These are phyloP conservation scores for Salarias fasciatus DNA, from an alignment of 2,797 vertebrate genomes.

Conservation along the genomic window DNA sequence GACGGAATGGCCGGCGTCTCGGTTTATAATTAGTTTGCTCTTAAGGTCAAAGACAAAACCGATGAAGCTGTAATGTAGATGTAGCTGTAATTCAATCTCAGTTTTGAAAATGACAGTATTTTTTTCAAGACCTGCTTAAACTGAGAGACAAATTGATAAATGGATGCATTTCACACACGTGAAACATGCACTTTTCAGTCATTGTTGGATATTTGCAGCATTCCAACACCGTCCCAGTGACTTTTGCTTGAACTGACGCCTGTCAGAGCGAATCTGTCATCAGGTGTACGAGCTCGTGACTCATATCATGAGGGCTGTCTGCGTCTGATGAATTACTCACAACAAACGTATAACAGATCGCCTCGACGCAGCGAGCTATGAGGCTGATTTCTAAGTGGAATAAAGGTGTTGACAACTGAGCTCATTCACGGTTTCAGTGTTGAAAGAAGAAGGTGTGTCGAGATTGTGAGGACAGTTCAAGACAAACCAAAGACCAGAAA, in stretches of 20 bases:
- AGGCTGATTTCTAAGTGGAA: constrained; percentile 33
- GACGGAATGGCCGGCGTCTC: constrained; percentile 10
- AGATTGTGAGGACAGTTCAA: too few species aligned
- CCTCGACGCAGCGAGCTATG: constrained; percentile 2
- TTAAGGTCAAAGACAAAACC: constrained; percentile 14
- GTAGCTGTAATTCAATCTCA: too few species aligned
- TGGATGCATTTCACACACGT: too few species aligned
- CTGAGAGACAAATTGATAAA: too few species aligned
- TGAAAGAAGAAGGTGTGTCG: too few species aligned
- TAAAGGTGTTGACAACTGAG: too few species aligned
- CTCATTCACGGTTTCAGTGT: too few species aligned
- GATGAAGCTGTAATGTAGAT: constrained; percentile 9
- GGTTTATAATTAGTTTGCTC: constrained; percentile 10
- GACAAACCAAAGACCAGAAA: too few species aligned
- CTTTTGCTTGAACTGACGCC: constrained; percentile 14
- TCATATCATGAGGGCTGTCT: constrained; percentile 23
- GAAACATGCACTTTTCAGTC: too few species aligned
- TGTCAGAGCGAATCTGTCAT: constrained; percentile 32
- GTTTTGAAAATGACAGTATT: too few species aligned
- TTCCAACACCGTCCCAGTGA: not conserved
- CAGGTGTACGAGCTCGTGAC: constrained; percentile 3
- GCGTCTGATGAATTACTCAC: constrained; percentile 19
- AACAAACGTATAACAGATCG: constrained; percentile 17
- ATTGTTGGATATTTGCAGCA: constrained; percentile 2
- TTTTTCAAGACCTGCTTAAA: too few species aligned